Percentiles rank a stretch among this genome's conserved stretches.
Evolutionary conservation across 2,888 invertebrate species (phyloP).

Genomic region (Drosophila putrida): DNA sequence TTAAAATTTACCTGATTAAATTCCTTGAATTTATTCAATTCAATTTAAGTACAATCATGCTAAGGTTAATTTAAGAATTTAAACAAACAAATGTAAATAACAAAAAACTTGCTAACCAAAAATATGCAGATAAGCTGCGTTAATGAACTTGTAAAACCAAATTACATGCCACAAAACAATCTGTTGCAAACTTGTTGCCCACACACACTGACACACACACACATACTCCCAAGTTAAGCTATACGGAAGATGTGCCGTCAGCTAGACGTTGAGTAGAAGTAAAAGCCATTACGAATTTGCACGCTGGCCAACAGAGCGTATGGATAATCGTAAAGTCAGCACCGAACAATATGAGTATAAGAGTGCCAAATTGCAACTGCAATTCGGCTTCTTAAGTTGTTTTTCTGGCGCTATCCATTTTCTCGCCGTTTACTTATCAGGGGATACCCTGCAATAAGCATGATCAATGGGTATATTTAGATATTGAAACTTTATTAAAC

Average conservation of each 20-base stretch:
- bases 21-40: neutral
- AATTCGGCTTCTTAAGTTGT: constrained; percentile 8
- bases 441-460: constrained; percentile 19
- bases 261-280: constrained; percentile 18
- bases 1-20: constrained; percentile 14
- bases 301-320: constrained; percentile 64
- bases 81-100: neutral
- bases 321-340: constrained; percentile 54
- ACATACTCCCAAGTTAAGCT: constrained; percentile 38
- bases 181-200: constrained; percentile 24
- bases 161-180: constrained; percentile 42
- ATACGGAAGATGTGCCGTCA: constrained; percentile 59
- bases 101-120: neutral
- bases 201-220: constrained; percentile 7
- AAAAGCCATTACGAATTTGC: constrained; percentile 38
- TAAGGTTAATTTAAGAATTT: constrained; percentile 13
- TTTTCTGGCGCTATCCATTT: constrained; percentile 27
- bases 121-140: constrained; percentile 32
- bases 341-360: constrained; percentile 48
- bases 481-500: neutral
- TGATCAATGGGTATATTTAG: neutral
- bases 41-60: neutral
- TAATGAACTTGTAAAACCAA: constrained; percentile 66
- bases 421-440: constrained; percentile 27
- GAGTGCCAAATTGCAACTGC: constrained; percentile 41